These are phyloP conservation scores for Melospiza melodia DNA, from an alignment of 2,113 vertebrate species.

Conservation along the genomic window DNA sequence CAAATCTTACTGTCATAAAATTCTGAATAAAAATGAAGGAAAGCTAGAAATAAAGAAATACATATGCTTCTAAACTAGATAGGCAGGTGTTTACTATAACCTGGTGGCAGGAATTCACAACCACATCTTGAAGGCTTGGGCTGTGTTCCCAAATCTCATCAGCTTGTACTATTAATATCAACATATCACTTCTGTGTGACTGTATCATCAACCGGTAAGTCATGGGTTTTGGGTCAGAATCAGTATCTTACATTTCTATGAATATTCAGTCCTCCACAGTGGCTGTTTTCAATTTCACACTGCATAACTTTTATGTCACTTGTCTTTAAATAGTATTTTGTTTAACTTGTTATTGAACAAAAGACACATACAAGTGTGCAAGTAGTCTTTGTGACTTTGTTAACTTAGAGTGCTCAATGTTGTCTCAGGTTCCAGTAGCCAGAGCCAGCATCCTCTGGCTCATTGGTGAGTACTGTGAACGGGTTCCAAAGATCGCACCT, in stretches of 20 bases:
- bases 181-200: background rate
- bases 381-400: background rate
- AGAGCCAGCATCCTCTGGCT: constrained; percentile 98
- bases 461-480: constrained; percentile 94
- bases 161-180: background rate
- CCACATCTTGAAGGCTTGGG: background rate
- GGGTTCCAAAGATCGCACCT: constrained; percentile 94
- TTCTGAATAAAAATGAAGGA: background rate
- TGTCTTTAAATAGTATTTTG: background rate
- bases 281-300: background rate
- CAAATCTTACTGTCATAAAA: background rate
- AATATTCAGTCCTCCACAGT: background rate
- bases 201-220: background rate
- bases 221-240: background rate
- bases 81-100: background rate
- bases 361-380: background rate
- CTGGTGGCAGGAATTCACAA: background rate
- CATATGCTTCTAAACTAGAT: background rate
- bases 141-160: background rate
- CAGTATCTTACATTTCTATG: background rate
- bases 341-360: background rate
- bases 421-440: constrained; percentile 90
- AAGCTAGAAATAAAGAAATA: background rate
- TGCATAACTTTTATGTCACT: background rate
- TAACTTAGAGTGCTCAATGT: background rate